These are phyloP conservation scores for Mustelus asterias DNA, from an alignment of 2,113 vertebrate genomes.

Conservation along the genomic window DNA sequence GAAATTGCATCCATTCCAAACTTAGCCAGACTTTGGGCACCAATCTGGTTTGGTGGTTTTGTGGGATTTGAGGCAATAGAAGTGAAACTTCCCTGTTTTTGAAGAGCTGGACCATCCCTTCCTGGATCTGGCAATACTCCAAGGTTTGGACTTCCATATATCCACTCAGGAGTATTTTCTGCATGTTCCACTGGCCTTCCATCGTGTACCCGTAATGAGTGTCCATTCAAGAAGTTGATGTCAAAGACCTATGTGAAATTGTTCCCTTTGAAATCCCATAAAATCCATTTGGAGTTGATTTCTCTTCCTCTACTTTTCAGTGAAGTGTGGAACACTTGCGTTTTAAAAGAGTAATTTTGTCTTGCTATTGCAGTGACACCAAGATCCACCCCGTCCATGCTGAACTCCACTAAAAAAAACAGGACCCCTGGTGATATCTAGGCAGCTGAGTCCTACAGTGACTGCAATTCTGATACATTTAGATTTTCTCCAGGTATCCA, in stretches of 20 bases:
- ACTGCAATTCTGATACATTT: slow-evolving; percentile 89
- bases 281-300: slow-evolving; percentile 24
- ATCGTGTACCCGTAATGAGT: background rate
- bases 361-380: slow-evolving; percentile 21
- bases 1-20: background rate
- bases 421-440: slow-evolving; percentile 85
- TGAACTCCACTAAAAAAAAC: slow-evolving; percentile 52
- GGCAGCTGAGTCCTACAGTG: slow-evolving; percentile 82
- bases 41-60: background rate
- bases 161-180: background rate
- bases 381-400: background rate
- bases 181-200: background rate
- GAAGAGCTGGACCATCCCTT: background rate
- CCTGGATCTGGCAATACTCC: background rate
- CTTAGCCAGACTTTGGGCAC: background rate
- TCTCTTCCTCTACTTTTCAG: background rate
- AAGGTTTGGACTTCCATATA: slow-evolving; percentile 8
- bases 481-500: slow-evolving; percentile 82
- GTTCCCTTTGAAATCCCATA: background rate
- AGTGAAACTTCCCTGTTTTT: background rate
- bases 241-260: slow-evolving; percentile 12
- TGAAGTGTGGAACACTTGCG: background rate
- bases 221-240: background rate
- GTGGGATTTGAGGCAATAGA: background rate
- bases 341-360: slow-evolving; percentile 15